Evolutionary conservation across 2,888 invertebrate species (phyloP), one percentile per base, ranked within the genome.

Genomic region (Drosophila formosana): DNA sequence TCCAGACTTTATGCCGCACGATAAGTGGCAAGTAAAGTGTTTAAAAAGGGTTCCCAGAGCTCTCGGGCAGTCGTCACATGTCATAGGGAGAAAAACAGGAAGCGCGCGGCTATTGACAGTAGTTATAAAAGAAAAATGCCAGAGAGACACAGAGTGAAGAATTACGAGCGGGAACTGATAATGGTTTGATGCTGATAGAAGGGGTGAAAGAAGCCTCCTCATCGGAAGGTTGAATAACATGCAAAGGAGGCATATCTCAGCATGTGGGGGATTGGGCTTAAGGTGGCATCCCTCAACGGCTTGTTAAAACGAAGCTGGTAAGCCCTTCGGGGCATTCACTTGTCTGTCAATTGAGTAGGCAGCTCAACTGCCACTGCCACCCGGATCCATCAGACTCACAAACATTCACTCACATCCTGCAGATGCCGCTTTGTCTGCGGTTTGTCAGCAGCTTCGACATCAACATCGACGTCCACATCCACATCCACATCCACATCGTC

Each of bases 391-490:
- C 37, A 25, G 11, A 18, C 64, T 28, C 30, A 32, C 50, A 39
- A 7, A 11, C 39, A 25, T 32, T 8, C 28, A 13, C 5, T 26
- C 23, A 50, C 67, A 75, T 85, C 72, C 85, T 85, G 66, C 63
- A 58, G 58, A 77, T 46, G 0, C 57, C 79, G 84, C 77, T 82
- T 79, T 81, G 81, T 84, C 79, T 84, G 84, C 68, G 82, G 82
- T 56, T 80, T 85, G 78, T 78, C 68, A 78, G 76, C 79, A 65
- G 70, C 64, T 66, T 55, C 58, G 43, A 64, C 50, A 52, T 52
- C 9, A 26, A 26, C 39, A 11, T 26, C 51, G 37, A n/a, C 28
- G 4, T 53, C 58, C 34, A 64, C 49, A 52, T 56, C 9, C 23
- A 13, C 39, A 18, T 37, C 37, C 37, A 8, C 37, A 18, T 41